Evolutionary conservation across 2,888 invertebrate species (phyloP), one percentile per base, ranked within the genome.

Genomic region (Luperina nickerlii): DNA sequence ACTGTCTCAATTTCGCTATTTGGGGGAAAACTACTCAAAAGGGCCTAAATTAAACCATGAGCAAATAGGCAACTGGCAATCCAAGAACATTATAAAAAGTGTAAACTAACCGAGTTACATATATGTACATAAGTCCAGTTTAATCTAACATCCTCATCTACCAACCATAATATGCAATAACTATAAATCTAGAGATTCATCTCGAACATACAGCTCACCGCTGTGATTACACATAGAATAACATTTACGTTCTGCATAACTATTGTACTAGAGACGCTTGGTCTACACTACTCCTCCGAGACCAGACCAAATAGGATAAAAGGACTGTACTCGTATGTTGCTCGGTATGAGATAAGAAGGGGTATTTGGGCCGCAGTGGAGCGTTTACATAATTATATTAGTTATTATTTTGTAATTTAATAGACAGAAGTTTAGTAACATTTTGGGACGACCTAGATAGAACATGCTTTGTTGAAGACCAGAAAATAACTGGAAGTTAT

Each of bases 111-210:
- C 48, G 4, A 54, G 11, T 20, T 63, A 15, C 60, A 27, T 32
- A 57, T 38, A 38, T 54, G 11, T 51, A n/a, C 11, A 48, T 7
- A 15, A n/a, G n/a, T 66, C 48, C 9, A 74, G 2, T 72, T 45
- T 69, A 65, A 72, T 68, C 57, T 60, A 32, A n/a, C 13, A 54
- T 38, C 18, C 42, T 51, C 20, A 73, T 60, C 42, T 60, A 72
- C 18, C 60, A 57, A 66, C 57, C 51, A 78, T 74, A 80, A 69
- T 42, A 66, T 65, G 80, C 79, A 87, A 79, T 88, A 83, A 82
- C 83, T 32, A 73, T 88, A 82, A 85, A 85, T 88, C 68, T 68
- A 38, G 42, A 89, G 76, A 74, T 70, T 75, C 68, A 83, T 81
- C 82, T 84, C 75, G 60, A 42, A 71, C 24, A 38, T 11, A 67